Base-by-base conservation (phyloP, 2,888 invertebrate genomes). In the Oligia strigilis region DNA sequence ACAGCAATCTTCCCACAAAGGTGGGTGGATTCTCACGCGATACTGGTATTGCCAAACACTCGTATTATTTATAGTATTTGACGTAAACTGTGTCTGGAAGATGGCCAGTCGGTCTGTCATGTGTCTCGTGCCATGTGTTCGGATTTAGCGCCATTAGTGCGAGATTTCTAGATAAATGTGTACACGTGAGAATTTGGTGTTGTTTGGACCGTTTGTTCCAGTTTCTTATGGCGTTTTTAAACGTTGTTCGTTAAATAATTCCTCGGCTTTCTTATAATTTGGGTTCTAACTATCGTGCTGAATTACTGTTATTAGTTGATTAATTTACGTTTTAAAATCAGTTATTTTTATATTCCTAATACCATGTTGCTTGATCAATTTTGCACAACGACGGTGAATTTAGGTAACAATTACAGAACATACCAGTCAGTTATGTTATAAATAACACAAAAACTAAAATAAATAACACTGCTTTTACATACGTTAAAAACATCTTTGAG, bases 21-120 rank as follows among this genome's bases (percentile, higher is more conserved):
- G 29, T 77, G 14, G 5, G 49, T 49, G 49, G 14, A 49, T 81
- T 77, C 73, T 86, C 69, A 75, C 80, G 84, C 80, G 62, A 72
- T 72, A 60, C 76, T 74, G 58, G 87, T 93, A 93, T 93, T 94
- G 95, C 93, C 94, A 95, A 94, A 94, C 93, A 92, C 90, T 92
- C 78, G 78, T 83, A 92, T 82, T 93, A 95, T 95, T 94, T 93
- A 93, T 94, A 94, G 87, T 83, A 85, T 87, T 91, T 95, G 95
- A 95, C 95, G 95, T 92, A 93, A 92, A 92, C 83, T 80, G 73
- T 78, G 88, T 86, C 91, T 95, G 95, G 94, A 94, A 86, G 85
- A 72, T 69, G 81, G 94, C 95, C 95, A 95, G 94, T 90, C 86
- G 78, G 74, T 76, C 78, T 80, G 82, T 82, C 90, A 83, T 79